Evolutionary conservation across 1,140 invertebrate genomes (phyloP), one percentile per base, ranked within the genome.

Genomic region (Tetramorium parvispinum): DNA sequence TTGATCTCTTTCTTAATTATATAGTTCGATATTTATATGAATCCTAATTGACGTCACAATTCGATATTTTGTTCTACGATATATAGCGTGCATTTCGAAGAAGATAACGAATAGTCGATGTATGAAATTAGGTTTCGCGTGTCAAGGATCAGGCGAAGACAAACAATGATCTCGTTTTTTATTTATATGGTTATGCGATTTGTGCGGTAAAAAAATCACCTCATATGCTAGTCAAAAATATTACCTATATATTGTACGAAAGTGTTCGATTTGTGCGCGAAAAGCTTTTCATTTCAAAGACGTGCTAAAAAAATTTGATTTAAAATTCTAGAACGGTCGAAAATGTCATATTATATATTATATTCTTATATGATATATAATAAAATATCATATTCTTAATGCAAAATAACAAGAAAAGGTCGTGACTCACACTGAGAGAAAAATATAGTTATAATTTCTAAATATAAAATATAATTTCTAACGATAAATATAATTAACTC

Each of bases 61-160:
- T 51, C 51, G 55, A 32, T 79, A 68, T 81, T 90, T 90, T 77
- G 46, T 78, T 73, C 46, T 5, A 18, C 32, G 61, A 75, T 53
- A 87, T 71, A 66, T 55, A 71, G 77, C 37, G 57, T 85, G 77
- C 85, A 86, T 88, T 40, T 5, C 87, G 77, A 86, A 89, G 78
- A 92, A 85, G 85, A 91, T 92, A 91, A 92, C 61, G 82, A 89
- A 89, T 77, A 88, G 87, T 91, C 40, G 79, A 85, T 61, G 85
- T 10, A 61, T 63, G 37, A 77, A 32, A 46, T 88, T 53, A 65
- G 61, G 78, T 88, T 88, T 88, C 81, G 49, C 71, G 65, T 18
- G 24, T 78, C 24, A 46, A 63, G 24, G 11, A 49, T 65, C 53
- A 7, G 10, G 6, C 51, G 32, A 37, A 57, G 37, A 61, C 55